phyloP scores from a whole-genome alignment of 2,888 invertebrate genomes.

The Polydrusus cervinus region DNA sequence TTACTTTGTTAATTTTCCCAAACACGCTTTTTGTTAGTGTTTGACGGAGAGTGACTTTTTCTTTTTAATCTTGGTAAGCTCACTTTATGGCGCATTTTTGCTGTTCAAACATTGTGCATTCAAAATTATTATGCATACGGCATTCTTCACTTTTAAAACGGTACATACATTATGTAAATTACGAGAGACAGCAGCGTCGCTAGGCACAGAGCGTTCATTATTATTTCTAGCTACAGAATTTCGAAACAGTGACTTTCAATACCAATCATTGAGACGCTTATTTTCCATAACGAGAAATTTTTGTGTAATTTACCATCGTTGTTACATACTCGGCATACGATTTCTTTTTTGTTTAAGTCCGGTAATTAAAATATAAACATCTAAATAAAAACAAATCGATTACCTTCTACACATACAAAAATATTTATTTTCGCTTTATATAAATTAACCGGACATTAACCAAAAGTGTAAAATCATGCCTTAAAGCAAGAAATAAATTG shows the following conservation, averaged over 20 bases:
- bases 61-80: neutral
- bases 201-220: too few relatives aligned
- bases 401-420: neutral
- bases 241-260: too few relatives aligned
- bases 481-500: constrained; percentile 23
- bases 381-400: neutral
- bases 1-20: too few relatives aligned
- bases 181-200: too few relatives aligned
- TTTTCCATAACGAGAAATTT: too few relatives aligned
- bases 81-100: neutral
- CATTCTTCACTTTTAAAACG: neutral
- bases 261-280: too few relatives aligned
- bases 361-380: neutral
- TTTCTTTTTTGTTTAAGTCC: neutral
- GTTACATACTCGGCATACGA: constrained; percentile 18
- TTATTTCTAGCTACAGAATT: neutral
- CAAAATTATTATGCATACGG: neutral
- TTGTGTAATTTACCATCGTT: constrained; percentile 33
- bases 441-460: constrained; percentile 17
- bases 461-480: constrained; percentile 10
- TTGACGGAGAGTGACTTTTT: neutral
- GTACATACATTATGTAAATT: too few relatives aligned
- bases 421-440: neutral
- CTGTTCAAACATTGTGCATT: too few relatives aligned
- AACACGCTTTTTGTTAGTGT: neutral